phyloP scores from a whole-genome alignment of 2,888 invertebrate species.

The Lepidocyrtinus sp. region DNA sequence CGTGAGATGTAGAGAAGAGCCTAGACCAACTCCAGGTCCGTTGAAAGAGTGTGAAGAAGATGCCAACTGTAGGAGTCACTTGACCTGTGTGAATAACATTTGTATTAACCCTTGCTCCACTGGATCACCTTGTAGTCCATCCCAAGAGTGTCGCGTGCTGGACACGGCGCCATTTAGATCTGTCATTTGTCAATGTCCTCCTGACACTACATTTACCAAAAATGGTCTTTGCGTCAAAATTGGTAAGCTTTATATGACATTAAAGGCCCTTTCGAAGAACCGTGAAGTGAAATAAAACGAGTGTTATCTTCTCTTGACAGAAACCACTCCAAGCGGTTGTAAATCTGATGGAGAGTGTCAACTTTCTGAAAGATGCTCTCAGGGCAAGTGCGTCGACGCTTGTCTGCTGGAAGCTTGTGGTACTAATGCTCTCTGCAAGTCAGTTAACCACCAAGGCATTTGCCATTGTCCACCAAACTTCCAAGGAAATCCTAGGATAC shows the following conservation, averaged over 20 bases:
- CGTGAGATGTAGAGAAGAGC: constrained; percentile 76
- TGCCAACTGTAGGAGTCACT: constrained; percentile 82
- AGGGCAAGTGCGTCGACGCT: constrained; percentile 84
- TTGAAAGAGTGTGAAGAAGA: constrained; percentile 81
- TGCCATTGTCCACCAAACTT: constrained; percentile 55
- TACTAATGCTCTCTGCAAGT: constrained; percentile 83
- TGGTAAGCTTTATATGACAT: constrained; percentile 70
- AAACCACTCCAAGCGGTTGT: constrained; percentile 73
- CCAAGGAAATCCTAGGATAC: constrained; percentile 67
- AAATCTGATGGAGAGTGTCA: constrained; percentile 82
- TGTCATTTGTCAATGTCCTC: constrained; percentile 88
- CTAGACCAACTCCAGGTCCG: constrained; percentile 26
- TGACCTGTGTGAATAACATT: constrained; percentile 83
- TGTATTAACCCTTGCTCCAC: constrained; percentile 85
- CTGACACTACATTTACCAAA: constrained; percentile 83
- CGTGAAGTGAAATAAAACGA: no score
- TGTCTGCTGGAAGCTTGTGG: constrained; percentile 86
- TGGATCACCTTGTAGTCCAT: constrained; percentile 78
- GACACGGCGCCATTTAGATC: constrained; percentile 87
- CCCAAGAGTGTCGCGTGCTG: constrained; percentile 85
- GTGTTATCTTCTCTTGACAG: constrained; percentile 69
- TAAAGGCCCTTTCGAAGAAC: constrained; percentile 8
- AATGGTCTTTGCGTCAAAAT: constrained; percentile 81
- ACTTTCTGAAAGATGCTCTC: constrained; percentile 82
- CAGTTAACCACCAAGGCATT: constrained; percentile 78